Conservation (phyloP, 2,797 vertebrate species). For the Acipenser oxyrinchus region DNA sequence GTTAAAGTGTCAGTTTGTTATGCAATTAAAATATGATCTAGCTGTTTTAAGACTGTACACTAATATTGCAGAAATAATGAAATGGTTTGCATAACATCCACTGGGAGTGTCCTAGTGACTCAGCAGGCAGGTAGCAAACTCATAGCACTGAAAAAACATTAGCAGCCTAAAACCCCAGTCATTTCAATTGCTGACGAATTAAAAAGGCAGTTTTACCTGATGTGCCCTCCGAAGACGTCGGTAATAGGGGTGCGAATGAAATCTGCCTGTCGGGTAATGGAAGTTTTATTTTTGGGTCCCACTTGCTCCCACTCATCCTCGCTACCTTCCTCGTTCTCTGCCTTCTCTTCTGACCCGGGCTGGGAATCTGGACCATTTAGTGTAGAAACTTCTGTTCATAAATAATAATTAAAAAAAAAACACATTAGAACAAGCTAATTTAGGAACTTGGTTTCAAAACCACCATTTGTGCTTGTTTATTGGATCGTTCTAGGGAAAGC, state of each 20-base stretch:
- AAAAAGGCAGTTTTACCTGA: constrained; percentile 63
- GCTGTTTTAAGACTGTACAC: not conserved
- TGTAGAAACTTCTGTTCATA: constrained; percentile 55
- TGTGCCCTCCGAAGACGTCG: constrained; percentile 94
- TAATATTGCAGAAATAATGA: not conserved
- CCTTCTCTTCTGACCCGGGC: constrained; percentile 57
- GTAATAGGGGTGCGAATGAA: constrained; percentile 92
- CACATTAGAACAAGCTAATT: not conserved
- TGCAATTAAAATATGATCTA: too few species aligned
- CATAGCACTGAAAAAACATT: not conserved
- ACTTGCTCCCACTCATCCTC: constrained; percentile 98
- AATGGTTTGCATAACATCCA: not conserved
- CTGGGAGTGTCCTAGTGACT: not conserved
- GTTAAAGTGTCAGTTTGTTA: too few species aligned
- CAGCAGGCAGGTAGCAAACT: not conserved
- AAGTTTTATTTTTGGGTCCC: constrained; percentile 88
- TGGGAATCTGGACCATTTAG: constrained; percentile 81
- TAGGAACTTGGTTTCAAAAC: too few species aligned
- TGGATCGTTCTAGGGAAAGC: too few species aligned
- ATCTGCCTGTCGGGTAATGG: constrained; percentile 90
- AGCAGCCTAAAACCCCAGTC: too few species aligned
- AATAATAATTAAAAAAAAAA: not conserved
- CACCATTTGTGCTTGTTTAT: not conserved
- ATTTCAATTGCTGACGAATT: not conserved
- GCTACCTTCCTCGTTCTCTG: constrained; percentile 76